Evolutionary conservation across 2,888 invertebrate genomes (phyloP), one percentile per base, ranked within the genome.

Genomic region (Dolomedes plantarius): DNA sequence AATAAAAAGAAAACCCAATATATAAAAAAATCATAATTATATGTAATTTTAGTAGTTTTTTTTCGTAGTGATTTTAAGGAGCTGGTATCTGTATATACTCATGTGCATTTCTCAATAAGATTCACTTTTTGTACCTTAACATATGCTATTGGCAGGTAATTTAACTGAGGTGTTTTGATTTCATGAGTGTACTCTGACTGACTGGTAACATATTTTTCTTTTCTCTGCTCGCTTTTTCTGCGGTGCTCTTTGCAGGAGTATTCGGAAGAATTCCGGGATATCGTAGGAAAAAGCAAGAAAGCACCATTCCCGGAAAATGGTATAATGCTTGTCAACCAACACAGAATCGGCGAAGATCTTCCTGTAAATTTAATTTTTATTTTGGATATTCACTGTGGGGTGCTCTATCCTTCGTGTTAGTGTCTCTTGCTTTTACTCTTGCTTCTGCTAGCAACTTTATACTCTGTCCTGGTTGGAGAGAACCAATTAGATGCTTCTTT

Each of bases 261-360:
- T 93, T 96, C 96, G 90, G 97, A 98, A 93, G 97, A 97, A 93
- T 97, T 98, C 93, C 95, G 97, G 91, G 97, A 97, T 93, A 98
- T 98, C 93, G 89, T 88, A 76, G 87, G 87, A 46, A 89, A 89
- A 83, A 96, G 96, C 92, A 97, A 97, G 93, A 97, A 96, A 93
- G 96, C 95, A 68, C 95, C 96, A 90, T 94, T 96, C 90, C 96
- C 97, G 90, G 96, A 96, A 90, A 97, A 96, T 90, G 95, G 95
- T 92, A 97, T 98, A 93, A 97, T 96, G 90, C 94, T 98, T 92
- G 96, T 98, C 93, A 97, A 97, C 94, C 97, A 97, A 92, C 95
- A 97, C 90, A 96, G 96, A 89, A 97, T 97, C 92, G 96, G 96
- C 93, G 97, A 97, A 93, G 97, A 97, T 93, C 94, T 97, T 94